These are phyloP conservation scores for Crenichthys baileyi DNA, from an alignment of 2,797 vertebrate genomes.

Conservation along the genomic window DNA sequence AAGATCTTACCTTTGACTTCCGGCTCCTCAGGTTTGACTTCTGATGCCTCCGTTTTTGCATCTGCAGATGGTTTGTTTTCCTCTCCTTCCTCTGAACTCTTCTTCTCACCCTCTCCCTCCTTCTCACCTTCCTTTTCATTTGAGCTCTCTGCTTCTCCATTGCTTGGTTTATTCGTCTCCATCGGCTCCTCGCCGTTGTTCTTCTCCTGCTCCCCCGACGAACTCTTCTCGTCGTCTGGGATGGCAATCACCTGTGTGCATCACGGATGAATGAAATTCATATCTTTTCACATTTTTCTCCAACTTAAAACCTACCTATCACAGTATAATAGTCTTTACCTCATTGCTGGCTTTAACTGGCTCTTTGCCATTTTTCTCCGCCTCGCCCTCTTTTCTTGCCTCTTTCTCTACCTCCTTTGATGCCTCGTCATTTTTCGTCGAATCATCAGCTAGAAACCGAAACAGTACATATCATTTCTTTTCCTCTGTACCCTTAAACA, in stretches of 20 bases:
- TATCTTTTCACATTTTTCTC: background rate
- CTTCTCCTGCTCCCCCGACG: slow-evolving; percentile 53
- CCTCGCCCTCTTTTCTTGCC: slow-evolving; percentile 69
- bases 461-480: background rate
- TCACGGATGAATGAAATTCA: accelerated
- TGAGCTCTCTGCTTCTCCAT: slow-evolving; percentile 44
- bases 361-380: slow-evolving; percentile 74
- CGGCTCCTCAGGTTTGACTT: slow-evolving; percentile 69
- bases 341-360: slow-evolving; percentile 59
- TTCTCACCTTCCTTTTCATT: slow-evolving; percentile 59
- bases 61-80: slow-evolving; percentile 63
- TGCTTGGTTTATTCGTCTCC: slow-evolving; percentile 71
- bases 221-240: slow-evolving; percentile 77
- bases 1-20: slow-evolving; percentile 74
- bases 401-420: slow-evolving; percentile 77
- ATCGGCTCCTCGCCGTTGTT: slow-evolving; percentile 68
- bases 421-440: slow-evolving; percentile 71
- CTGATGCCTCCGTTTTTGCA: slow-evolving; percentile 62
- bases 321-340: slow-evolving; percentile 36
- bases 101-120: slow-evolving; percentile 61
- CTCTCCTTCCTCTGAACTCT: slow-evolving; percentile 60
- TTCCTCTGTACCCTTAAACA: background rate
- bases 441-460: slow-evolving; percentile 63
- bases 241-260: slow-evolving; percentile 77
- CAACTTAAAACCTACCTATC: accelerated